Conservation (phyloP, 2,113 vertebrate genomes). For the Lota lota region DNA sequence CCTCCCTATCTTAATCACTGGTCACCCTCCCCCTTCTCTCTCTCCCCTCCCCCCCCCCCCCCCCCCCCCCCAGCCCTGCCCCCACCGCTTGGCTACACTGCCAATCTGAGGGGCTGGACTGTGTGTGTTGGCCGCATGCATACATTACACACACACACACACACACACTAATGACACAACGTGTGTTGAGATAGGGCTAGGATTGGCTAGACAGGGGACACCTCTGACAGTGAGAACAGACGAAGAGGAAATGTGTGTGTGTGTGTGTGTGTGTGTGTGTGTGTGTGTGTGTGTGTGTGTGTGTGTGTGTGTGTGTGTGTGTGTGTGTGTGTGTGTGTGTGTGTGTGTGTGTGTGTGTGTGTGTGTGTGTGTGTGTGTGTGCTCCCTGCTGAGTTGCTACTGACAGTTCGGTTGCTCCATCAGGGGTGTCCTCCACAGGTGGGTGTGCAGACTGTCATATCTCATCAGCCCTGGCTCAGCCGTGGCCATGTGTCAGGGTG, state of each 20-base stretch:
- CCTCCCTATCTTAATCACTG: not conserved
- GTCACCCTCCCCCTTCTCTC: too few species aligned
- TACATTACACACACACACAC: too few species aligned
- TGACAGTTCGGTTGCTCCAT: constrained; percentile 26
- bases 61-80: too few species aligned
- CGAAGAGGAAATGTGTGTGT: too few species aligned
- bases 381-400: not conserved
- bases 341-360: constrained; percentile 12
- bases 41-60: too few species aligned
- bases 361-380: not conserved
- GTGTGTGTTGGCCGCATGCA: too few species aligned
- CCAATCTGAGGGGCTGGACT: not conserved
- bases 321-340: not conserved
- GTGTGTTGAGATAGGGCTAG: not conserved
- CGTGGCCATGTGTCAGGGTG: constrained; percentile 53
- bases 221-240: too few species aligned
- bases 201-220: not conserved
- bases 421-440: constrained; percentile 42
- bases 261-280: too few species aligned
- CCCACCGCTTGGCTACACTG: not conserved
- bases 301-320: constrained; percentile 1
- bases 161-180: too few species aligned
- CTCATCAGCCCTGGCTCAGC: constrained; percentile 45
- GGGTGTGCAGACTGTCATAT: constrained; percentile 42
- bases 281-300: too few species aligned